Evolutionary conservation across 2,113 vertebrate genomes (phyloP).

Genomic region (Dromiciops gliroides): DNA sequence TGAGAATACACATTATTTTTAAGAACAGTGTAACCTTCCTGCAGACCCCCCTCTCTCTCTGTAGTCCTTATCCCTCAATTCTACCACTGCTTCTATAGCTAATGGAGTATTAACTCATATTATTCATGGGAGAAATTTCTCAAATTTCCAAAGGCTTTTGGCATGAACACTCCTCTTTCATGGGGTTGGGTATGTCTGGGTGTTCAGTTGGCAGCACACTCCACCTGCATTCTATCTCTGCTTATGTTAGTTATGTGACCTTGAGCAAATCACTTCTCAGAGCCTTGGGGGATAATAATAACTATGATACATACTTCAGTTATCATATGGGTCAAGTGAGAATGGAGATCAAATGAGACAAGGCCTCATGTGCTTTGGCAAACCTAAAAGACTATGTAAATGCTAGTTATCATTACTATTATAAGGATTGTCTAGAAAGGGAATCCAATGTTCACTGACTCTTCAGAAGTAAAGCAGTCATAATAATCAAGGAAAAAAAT

Average conservation of each 20-base stretch:
- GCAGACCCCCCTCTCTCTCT: accelerated
- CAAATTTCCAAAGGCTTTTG: slow-evolving; percentile 46
- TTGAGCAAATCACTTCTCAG: neutral
- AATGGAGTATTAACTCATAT: neutral
- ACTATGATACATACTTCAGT: neutral
- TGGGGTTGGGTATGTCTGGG: slow-evolving; percentile 12
- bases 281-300: neutral
- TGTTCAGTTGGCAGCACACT: neutral
- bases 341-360: neutral
- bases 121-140: slow-evolving; percentile 29
- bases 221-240: neutral
- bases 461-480: slow-evolving; percentile 70
- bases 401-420: neutral
- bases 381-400: neutral
- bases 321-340: neutral
- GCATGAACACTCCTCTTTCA: slow-evolving; percentile 58
- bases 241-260: neutral
- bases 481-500: slow-evolving; percentile 79
- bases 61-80: too few species aligned
- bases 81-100: neutral
- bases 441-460: slow-evolving; percentile 44
- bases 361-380: neutral
- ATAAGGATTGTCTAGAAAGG: neutral
- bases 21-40: neutral
- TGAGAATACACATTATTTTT: neutral